phyloP scores from a whole-genome alignment of 1,140 invertebrate species.

The Drosophila jambulina region DNA sequence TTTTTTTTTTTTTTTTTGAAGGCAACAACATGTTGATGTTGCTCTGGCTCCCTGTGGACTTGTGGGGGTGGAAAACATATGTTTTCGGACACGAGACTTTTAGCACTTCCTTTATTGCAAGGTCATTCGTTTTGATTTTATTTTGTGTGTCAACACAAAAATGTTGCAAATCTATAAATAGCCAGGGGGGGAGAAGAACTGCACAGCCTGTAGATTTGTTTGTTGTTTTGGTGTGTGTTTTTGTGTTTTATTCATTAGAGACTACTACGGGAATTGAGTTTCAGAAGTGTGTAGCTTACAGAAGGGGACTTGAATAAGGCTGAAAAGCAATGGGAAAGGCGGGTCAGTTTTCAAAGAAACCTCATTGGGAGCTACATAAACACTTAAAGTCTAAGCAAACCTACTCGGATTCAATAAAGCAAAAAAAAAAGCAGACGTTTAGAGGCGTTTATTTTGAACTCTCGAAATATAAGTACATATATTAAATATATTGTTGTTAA shows the following conservation, averaged over 20 bases:
- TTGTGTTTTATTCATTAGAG: neutral
- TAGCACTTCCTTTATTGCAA: conserved; percentile 62
- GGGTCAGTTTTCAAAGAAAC: neutral
- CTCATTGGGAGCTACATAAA: neutral
- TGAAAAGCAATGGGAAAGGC: neutral
- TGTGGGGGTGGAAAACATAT: conserved; percentile 55
- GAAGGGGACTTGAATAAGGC: neutral
- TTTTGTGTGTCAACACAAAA: conserved; percentile 75
- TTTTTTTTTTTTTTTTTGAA: conserved; percentile 10
- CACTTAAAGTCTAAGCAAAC: neutral
- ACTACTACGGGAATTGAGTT: neutral
- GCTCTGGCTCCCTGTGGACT: neutral
- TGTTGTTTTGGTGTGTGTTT: no score
- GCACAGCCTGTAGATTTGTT: neutral
- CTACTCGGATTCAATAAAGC: no score
- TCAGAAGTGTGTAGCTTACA: neutral
- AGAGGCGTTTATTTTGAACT: no score
- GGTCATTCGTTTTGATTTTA: conserved; percentile 81
- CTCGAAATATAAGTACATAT: no score
- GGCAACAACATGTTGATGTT: conserved; percentile 72
- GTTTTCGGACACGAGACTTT: conserved; percentile 57
- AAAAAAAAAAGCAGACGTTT: no score
- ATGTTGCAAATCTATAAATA: conserved; percentile 14
- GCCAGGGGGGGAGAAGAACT: neutral
- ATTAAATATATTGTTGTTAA: no score